A percentile compares a stretch with the other conserved stretches of the same genome.
phyloP scores from a whole-genome alignment of 2,888 invertebrate species.

The Ophion obscuratus region DNA sequence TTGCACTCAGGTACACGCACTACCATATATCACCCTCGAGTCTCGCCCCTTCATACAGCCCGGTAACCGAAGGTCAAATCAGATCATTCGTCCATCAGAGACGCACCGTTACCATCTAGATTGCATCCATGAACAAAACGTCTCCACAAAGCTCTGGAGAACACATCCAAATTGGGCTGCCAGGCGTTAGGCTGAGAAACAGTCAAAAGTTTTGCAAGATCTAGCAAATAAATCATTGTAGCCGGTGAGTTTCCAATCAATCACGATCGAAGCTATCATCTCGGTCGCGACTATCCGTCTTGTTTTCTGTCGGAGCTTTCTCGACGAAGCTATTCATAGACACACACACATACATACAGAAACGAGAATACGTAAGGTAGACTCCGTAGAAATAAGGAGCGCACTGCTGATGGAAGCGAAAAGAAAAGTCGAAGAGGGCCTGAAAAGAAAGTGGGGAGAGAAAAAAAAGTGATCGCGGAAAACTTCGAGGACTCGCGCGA shows the following conservation, averaged over 20 bases:
- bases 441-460: slow-evolving; percentile 23
- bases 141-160: neutral
- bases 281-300: slow-evolving; percentile 16
- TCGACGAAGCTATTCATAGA: slow-evolving; percentile 22
- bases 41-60: neutral
- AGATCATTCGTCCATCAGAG: slow-evolving; percentile 70
- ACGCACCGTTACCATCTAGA: slow-evolving; percentile 69
- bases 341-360: neutral
- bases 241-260: slow-evolving; percentile 31
- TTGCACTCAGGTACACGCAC: slow-evolving; percentile 45
- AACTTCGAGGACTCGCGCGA: slow-evolving; percentile 56
- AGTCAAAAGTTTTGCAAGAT: slow-evolving; percentile 19
- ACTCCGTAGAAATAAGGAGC: slow-evolving; percentile 12
- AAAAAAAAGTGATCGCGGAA: slow-evolving; percentile 55
- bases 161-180: neutral
- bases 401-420: slow-evolving; percentile 29
- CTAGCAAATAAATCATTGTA: slow-evolving; percentile 3
- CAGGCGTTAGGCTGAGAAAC: neutral
- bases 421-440: slow-evolving; percentile 47
- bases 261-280: slow-evolving; percentile 17
- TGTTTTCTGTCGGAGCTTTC: slow-evolving; percentile 30
- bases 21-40: slow-evolving; percentile 11
- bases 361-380: slow-evolving; percentile 4
- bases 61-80: slow-evolving; percentile 66
- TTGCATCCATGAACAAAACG: neutral